Conservation (phyloP, 2,888 invertebrate species). For the Macroteleia sp. region DNA sequence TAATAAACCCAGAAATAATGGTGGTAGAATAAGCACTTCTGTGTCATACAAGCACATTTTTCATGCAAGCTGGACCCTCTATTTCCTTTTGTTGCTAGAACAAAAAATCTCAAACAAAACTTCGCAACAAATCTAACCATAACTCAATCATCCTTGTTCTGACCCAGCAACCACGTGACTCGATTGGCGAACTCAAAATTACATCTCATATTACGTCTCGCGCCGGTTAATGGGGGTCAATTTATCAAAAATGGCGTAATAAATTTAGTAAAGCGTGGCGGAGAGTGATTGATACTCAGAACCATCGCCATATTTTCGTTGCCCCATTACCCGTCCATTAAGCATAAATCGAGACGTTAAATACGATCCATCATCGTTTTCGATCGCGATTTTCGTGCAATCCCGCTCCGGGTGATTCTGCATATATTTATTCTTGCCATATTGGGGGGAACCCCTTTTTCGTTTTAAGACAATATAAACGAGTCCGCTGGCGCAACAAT, state of each 20-base stretch:
- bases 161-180: slow-evolving; percentile 5
- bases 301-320: slow-evolving; percentile 20
- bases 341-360: slow-evolving; percentile 58
- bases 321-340: slow-evolving; percentile 44
- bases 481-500: slow-evolving; percentile 55
- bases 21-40: too few relatives aligned
- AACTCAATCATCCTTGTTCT: too few relatives aligned
- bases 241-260: slow-evolving; percentile 52
- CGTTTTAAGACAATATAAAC: slow-evolving; percentile 58
- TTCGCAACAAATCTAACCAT: too few relatives aligned
- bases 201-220: slow-evolving; percentile 39
- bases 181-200: slow-evolving; percentile 37
- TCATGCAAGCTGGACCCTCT: too few relatives aligned
- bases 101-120: too few relatives aligned
- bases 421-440: slow-evolving; percentile 41
- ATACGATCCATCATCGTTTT: slow-evolving; percentile 54
- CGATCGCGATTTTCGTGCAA: slow-evolving; percentile 36
- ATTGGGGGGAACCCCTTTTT: too few relatives aligned
- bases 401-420: slow-evolving; percentile 30
- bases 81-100: too few relatives aligned
- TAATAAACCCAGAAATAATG: too few relatives aligned
- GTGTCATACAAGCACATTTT: too few relatives aligned
- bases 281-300: slow-evolving; percentile 49
- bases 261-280: slow-evolving; percentile 49
- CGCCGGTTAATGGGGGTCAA: slow-evolving; percentile 29